Evolutionary conservation across 2,113 vertebrate genomes (phyloP).

Genomic region (Catharus minimus): DNA sequence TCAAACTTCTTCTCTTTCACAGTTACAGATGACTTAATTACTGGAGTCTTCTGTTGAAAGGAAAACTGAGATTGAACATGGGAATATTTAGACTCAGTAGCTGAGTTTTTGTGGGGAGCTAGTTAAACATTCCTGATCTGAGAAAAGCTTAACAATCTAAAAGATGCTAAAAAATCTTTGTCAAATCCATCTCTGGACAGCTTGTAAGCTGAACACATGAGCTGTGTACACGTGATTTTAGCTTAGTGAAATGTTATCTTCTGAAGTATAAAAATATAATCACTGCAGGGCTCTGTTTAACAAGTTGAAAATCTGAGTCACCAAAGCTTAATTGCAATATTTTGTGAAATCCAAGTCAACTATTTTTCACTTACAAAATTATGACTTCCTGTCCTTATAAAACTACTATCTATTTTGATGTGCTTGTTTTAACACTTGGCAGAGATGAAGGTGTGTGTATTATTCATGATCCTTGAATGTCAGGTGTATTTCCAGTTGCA

Average conservation of each 20-base stretch:
- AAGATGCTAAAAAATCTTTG: neutral
- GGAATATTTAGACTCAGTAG: neutral
- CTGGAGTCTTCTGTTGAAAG: neutral
- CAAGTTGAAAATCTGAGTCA: neutral
- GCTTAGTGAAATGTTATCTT: neutral
- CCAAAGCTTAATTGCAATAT: neutral
- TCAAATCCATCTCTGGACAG: neutral
- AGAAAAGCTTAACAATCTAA: neutral
- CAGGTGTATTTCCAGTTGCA: neutral
- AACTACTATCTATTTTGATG: neutral
- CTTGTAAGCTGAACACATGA: neutral
- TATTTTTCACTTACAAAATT: neutral
- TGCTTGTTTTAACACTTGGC: neutral
- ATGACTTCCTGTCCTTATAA: neutral
- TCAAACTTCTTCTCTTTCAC: neutral
- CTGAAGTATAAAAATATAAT: neutral
- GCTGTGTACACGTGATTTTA: neutral
- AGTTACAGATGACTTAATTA: neutral
- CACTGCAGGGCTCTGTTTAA: neutral
- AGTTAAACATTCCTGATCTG: neutral
- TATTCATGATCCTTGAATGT: neutral
- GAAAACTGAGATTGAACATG: neutral
- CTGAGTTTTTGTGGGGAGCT: neutral
- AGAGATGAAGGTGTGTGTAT: neutral
- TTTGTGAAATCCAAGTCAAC: neutral